Evolutionary conservation across 2,888 invertebrate genomes (phyloP), one percentile per base, ranked within the genome.

Genomic region (Yponomeuta sedellus): DNA sequence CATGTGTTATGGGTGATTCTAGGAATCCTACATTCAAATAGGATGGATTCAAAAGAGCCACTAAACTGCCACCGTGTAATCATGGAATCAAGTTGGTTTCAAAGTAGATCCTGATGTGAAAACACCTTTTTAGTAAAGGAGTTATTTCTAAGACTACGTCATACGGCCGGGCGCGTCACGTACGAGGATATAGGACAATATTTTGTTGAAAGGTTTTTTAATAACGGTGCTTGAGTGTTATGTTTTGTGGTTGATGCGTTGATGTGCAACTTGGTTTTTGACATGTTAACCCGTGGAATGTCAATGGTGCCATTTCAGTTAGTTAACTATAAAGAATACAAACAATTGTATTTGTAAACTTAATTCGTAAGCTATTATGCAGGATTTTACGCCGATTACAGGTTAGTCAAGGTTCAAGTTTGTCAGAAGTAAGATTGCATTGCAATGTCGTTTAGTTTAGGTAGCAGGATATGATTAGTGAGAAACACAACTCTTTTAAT

Each of bases 201-300:
- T 85, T 85, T 78, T 82, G 86, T 85, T 85, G 82, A 81, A 52
- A 78, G 75, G 80, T 77, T 82, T 83, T 83, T 79, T 78, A 80
- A 84, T 52, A 52, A 85, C 79, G 89, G 89, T 89, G 90, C 90
- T 89, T 83, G 84, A 86, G 83, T 86, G 86, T 89, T 88, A 85
- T 86, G 85, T 84, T 88, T 87, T 84, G 79, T 82, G 81, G 86
- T 83, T 84, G 82, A 82, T 82, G 82, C 76, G 74, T 80, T 68
- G 70, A 69, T 68, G 67, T 63, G 66, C 66, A 67, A 80, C 77
- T 81, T 81, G 83, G 82, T 80, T 86, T 84, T 84, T 75, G 83
- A 86, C 12, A 12, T 87, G 88, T 89, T 88, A 84, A 87, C 89
- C 90, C 90, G 89, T 90, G 89, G 85, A 88, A 88, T 85, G 86